A percentile compares a stretch with the other conserved stretches of the same genome.
phyloP scores from a whole-genome alignment of 2,113 vertebrate species.

The Paraplagusia blochii region DNA sequence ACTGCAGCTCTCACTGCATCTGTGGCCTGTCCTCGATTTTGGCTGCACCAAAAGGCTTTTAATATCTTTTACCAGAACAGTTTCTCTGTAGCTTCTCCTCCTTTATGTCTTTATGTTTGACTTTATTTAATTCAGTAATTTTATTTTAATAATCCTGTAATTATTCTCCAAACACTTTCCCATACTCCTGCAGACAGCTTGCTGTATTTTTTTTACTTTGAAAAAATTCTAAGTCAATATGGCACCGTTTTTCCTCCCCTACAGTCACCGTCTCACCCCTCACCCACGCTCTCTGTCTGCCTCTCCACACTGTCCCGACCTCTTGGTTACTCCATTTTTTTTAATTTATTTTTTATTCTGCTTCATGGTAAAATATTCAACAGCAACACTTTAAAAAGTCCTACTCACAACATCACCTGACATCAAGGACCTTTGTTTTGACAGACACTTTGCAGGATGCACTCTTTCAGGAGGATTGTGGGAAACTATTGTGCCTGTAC shows the following conservation, averaged over 20 bases:
- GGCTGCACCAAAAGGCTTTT: constrained; percentile 43
- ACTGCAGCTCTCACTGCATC: constrained; percentile 59
- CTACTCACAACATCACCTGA: background rate
- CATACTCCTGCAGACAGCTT: constrained; percentile 11
- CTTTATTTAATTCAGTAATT: constrained; percentile 22
- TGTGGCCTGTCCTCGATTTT: constrained; percentile 44
- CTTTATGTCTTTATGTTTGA: background rate
- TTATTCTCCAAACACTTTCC: background rate
- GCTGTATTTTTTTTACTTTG: constrained; percentile 35
- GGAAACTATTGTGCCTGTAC: constrained; percentile 44
- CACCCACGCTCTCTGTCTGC: background rate
- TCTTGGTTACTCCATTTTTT: background rate
- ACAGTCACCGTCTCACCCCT: no score
- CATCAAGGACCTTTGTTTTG: constrained; percentile 2
- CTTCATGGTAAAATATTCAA: constrained; percentile 17
- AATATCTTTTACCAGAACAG: constrained; percentile 33
- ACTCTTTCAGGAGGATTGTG: constrained; percentile 31
- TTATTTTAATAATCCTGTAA: background rate
- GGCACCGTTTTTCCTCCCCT: constrained; percentile 15
- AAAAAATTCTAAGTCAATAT: constrained; percentile 48
- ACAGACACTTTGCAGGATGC: constrained; percentile 3
- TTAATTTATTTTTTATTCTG: background rate
- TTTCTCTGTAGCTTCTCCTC: constrained; percentile 24
- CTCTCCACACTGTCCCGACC: background rate
- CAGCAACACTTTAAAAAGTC: constrained; percentile 9